Evolutionary conservation across 2,888 invertebrate species (phyloP).

Genomic region (Drosophila cracens): DNA sequence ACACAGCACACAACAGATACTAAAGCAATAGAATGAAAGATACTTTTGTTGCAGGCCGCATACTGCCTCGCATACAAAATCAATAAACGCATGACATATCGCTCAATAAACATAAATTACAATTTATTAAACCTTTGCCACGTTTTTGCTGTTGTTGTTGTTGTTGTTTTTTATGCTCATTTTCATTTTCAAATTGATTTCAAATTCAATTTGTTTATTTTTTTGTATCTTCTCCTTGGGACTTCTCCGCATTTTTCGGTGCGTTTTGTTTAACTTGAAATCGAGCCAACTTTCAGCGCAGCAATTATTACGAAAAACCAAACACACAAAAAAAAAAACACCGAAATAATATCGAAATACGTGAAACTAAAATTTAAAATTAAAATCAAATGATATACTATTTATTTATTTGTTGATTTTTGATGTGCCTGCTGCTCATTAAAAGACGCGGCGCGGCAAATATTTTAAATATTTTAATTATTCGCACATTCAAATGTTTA

Average conservation of each 20-base stretch:
- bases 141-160: constrained; percentile 43
- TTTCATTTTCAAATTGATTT: constrained; percentile 34
- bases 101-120: constrained; percentile 79
- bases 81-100: constrained; percentile 72
- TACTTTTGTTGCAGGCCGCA: constrained; percentile 43
- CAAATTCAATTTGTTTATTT: constrained; percentile 44
- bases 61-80: constrained; percentile 30
- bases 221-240: constrained; percentile 21
- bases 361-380: constrained; percentile 18
- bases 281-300: constrained; percentile 33
- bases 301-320: constrained; percentile 27
- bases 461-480: constrained; percentile 78
- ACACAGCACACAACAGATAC: constrained; percentile 27
- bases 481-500: constrained; percentile 63
- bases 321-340: not conserved
- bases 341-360: constrained; percentile 1
- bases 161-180: constrained; percentile 32
- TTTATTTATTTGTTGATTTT: constrained; percentile 33
- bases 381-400: constrained; percentile 25
- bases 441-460: constrained; percentile 62
- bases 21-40: constrained; percentile 31
- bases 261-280: constrained; percentile 38
- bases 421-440: constrained; percentile 54
- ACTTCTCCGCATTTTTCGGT: constrained; percentile 12
- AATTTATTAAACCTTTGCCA: constrained; percentile 74